Evolutionary conservation across 37 sponge, comb jelly and placozoan genomes (phyloP).

Genomic region (Beroe ovata): DNA sequence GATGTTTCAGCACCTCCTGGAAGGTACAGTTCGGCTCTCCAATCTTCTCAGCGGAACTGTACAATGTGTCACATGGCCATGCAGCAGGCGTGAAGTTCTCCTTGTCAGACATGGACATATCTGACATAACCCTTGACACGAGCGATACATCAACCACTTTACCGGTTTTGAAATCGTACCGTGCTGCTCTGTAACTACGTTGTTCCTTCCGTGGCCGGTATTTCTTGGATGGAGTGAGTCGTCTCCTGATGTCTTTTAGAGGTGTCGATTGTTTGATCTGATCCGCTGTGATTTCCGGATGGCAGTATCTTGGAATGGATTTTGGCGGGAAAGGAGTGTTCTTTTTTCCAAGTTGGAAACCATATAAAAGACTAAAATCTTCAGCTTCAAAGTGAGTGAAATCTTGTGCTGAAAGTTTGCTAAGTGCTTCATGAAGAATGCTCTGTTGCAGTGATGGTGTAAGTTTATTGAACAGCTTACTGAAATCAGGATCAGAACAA

Average conservation of each 20-base stretch:
- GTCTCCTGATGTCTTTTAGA: neutral
- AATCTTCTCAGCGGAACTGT: neutral
- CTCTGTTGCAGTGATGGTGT: neutral
- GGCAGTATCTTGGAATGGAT: neutral
- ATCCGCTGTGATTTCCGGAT: neutral
- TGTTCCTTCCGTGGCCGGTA: neutral
- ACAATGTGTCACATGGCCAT: neutral
- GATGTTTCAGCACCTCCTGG: conserved; percentile 6
- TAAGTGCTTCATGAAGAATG: conserved; percentile 1
- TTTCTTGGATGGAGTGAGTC: neutral
- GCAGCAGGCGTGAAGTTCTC: neutral
- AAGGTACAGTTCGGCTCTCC: neutral
- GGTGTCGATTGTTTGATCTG: conserved; percentile 8
- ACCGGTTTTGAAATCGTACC: conserved; percentile 38
- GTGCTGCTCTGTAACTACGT: conserved; percentile 7
- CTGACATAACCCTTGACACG: no score
- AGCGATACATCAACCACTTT: conserved; percentile 18
- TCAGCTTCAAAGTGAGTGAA: neutral
- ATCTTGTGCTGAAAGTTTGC: conserved; percentile 43
- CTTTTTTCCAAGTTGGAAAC: neutral
- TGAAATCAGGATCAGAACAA: neutral
- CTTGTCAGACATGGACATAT: conserved; percentile 1
- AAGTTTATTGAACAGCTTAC: neutral
- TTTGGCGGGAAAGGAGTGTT: neutral
- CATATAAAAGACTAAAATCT: neutral